phyloP scores from a whole-genome alignment of 2,888 invertebrate genomes.

The Papilio gigon region DNA sequence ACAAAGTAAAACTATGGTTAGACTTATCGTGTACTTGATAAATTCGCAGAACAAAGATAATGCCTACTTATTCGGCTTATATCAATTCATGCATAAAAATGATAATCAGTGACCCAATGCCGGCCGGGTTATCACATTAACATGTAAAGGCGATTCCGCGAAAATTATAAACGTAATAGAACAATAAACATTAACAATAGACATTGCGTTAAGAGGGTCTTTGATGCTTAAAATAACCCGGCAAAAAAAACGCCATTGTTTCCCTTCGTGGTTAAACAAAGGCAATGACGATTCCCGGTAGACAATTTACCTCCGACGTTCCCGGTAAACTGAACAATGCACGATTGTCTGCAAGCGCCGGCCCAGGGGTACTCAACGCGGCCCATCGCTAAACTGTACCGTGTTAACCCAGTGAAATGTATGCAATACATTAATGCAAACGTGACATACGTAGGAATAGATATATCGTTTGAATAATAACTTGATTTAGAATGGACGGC shows the following conservation, averaged over 20 bases:
- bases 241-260: slow-evolving; percentile 69
- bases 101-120: slow-evolving; percentile 34
- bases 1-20: neutral
- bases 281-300: slow-evolving; percentile 63
- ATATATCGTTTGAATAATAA: no score
- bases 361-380: slow-evolving; percentile 10
- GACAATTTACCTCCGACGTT: slow-evolving; percentile 59
- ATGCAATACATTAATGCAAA: neutral
- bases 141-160: slow-evolving; percentile 34
- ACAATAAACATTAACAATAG: slow-evolving; percentile 62
- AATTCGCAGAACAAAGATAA: neutral
- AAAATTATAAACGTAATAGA: slow-evolving; percentile 49
- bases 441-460: neutral
- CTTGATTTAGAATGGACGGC: no score
- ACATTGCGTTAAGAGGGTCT: slow-evolving; percentile 49
- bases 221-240: slow-evolving; percentile 56
- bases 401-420: neutral
- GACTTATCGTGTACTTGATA: neutral
- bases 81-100: slow-evolving; percentile 12
- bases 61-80: neutral
- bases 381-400: neutral
- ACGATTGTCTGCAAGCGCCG: slow-evolving; percentile 55
- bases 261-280: slow-evolving; percentile 68
- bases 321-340: slow-evolving; percentile 70
- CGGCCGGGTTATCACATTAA: slow-evolving; percentile 30